These are phyloP conservation scores for Aurelia aurita complex sp. Pacific DNA, from an alignment of 30 jellyfish, hydroid and myxozoan genomes.

Conservation along the genomic window DNA sequence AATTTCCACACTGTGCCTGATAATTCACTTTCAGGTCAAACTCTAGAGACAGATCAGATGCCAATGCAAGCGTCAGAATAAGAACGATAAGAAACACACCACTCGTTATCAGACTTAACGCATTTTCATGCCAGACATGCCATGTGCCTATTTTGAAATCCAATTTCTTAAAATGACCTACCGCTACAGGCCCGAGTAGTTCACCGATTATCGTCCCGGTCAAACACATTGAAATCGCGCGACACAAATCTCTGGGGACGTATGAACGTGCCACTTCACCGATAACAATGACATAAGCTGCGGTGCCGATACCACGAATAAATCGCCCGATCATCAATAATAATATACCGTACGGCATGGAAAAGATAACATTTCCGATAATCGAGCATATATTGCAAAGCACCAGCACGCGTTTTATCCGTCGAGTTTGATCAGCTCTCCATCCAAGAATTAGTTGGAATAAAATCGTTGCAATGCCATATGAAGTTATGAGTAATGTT, in stretches of 20 bases:
- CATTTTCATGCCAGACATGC: slow-evolving; percentile 41
- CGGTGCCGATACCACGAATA: slow-evolving; percentile 50
- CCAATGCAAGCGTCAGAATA: slow-evolving; percentile 7
- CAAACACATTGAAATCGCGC: slow-evolving; percentile 38
- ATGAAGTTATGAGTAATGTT: slow-evolving; percentile 2
- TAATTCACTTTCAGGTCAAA: slow-evolving; percentile 49
- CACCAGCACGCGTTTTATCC: slow-evolving; percentile 13
- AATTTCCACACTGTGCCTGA: background rate
- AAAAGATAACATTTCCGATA: slow-evolving; percentile 30
- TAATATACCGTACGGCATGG: slow-evolving; percentile 38
- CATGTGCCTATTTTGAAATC: slow-evolving; percentile 4
- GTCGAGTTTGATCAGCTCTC: slow-evolving; percentile 40
- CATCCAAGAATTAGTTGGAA: slow-evolving; percentile 36
- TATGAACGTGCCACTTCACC: slow-evolving; percentile 64
- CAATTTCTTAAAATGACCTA: background rate
- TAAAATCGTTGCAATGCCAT: slow-evolving; percentile 5
- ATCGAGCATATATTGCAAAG: slow-evolving; percentile 32
- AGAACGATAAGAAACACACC: slow-evolving; percentile 25
- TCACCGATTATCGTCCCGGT: slow-evolving; percentile 17
- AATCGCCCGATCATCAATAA: slow-evolving; percentile 42
- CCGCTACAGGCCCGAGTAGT: slow-evolving; percentile 45
- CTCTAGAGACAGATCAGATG: slow-evolving; percentile 37
- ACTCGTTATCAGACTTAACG: slow-evolving; percentile 3
- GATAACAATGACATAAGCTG: slow-evolving; percentile 31
- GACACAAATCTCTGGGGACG: slow-evolving; percentile 40